Conservation (phyloP, 2,113 vertebrate genomes). For the Falcunculus frontatus region DNA sequence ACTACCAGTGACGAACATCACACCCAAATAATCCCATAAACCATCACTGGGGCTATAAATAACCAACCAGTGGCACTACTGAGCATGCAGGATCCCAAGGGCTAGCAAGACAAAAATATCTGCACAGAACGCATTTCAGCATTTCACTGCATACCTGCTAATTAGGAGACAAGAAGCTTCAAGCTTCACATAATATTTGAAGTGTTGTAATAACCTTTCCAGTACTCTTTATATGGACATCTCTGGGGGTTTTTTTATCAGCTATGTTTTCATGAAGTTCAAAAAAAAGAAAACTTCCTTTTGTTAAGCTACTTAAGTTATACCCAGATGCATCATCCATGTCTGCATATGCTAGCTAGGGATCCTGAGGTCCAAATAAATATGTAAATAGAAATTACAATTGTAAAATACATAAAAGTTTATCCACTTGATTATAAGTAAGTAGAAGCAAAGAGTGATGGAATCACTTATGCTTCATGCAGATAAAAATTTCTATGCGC, state of each 20-base stretch:
- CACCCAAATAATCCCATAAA: neutral
- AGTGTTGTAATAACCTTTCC: neutral
- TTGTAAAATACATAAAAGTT: neutral
- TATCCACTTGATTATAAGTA: neutral
- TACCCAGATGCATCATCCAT: neutral
- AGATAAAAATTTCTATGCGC: neutral
- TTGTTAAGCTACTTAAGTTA: neutral
- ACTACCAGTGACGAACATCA: neutral
- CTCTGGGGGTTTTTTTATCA: neutral
- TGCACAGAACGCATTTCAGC: neutral
- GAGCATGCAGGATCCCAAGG: neutral
- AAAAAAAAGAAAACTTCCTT: neutral
- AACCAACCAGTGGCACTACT: neutral
- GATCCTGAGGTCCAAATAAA: neutral
- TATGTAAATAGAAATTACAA: neutral
- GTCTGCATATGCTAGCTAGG: neutral
- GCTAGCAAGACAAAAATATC: neutral
- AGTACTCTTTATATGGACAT: neutral
- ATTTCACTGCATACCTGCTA: neutral
- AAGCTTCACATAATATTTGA: neutral
- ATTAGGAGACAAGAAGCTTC: neutral
- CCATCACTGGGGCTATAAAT: neutral
- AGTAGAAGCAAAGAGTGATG: neutral
- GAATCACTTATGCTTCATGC: neutral
- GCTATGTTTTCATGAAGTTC: neutral